Percentiles rank a stretch among this genome's conserved stretches.
Conservation (phyloP, 2,888 invertebrate genomes). For the Nemapogon koenigi region DNA sequence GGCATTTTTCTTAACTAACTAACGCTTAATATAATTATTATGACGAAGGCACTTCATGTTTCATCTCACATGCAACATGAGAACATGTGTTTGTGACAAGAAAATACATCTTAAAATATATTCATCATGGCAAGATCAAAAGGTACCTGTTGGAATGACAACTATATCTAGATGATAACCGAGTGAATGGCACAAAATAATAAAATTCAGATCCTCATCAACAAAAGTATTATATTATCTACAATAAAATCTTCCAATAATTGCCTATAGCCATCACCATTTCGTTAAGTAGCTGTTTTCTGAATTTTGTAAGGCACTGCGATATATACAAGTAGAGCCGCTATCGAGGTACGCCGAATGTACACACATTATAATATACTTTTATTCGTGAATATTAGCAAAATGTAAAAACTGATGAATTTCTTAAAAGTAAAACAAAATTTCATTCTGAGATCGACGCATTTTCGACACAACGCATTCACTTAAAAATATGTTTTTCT, state of each 20-base stretch:
- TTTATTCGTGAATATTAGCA: not conserved
- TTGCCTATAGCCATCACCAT: conserved; percentile 35
- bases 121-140: conserved; percentile 63
- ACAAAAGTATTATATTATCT: conserved; percentile 19
- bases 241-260: conserved; percentile 3
- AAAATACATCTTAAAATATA: conserved; percentile 47
- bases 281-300: no score
- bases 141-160: conserved; percentile 61
- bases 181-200: conserved; percentile 59
- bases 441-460: conserved; percentile 64
- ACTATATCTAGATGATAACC: conserved; percentile 56
- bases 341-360: no score
- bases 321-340: no score
- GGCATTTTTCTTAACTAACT: conserved; percentile 65
- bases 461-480: conserved; percentile 52
- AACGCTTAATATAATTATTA: conserved; percentile 51
- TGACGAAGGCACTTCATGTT: conserved; percentile 55
- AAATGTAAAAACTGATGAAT: conserved; percentile 28
- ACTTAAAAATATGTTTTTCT: conserved; percentile 24
- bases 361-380: no score
- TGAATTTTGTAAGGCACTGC: conserved; percentile 46
- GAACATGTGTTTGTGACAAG: conserved; percentile 51
- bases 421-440: conserved; percentile 48
- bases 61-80: conserved; percentile 34
- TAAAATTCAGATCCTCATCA: conserved; percentile 30